These are phyloP conservation scores for Enteromius anoplus DNA, from an alignment of 2,797 vertebrate species.

Conservation along the genomic window DNA sequence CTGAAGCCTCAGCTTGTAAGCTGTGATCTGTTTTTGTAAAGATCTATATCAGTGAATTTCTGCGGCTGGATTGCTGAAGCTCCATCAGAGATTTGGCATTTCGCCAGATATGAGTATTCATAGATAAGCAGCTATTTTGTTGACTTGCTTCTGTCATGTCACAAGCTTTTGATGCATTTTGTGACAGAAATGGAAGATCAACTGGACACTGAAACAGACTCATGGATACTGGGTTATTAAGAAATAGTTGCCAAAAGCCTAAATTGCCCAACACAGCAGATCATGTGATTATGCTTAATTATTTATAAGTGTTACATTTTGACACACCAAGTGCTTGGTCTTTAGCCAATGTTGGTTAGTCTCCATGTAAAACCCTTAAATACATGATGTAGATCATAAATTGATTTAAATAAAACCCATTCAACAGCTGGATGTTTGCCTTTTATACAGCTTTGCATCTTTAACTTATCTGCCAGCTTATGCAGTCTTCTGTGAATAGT, in stretches of 20 bases:
- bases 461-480: background rate
- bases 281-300: background rate
- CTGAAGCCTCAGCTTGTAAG: conserved; percentile 18
- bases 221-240: background rate
- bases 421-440: background rate
- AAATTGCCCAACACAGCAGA: background rate
- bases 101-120: conserved; percentile 24
- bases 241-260: background rate
- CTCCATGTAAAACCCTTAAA: too few species aligned
- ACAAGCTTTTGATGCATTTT: conserved; percentile 1
- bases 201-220: conserved; percentile 4
- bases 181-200: conserved; percentile 3
- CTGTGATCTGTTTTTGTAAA: conserved; percentile 22
- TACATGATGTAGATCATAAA: background rate
- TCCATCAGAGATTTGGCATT: conserved; percentile 19
- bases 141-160: conserved; percentile 11
- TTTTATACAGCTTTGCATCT: background rate
- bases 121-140: conserved; percentile 42
- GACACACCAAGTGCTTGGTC: background rate
- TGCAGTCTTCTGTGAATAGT: background rate
- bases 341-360: too few species aligned
- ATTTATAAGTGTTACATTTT: background rate
- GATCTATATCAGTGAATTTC: conserved; percentile 24
- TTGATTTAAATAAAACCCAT: background rate
- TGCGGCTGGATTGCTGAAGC: background rate